These are phyloP conservation scores for Cepaea hortensis DNA, from an alignment of 2,888 invertebrate genomes.

Conservation along the genomic window DNA sequence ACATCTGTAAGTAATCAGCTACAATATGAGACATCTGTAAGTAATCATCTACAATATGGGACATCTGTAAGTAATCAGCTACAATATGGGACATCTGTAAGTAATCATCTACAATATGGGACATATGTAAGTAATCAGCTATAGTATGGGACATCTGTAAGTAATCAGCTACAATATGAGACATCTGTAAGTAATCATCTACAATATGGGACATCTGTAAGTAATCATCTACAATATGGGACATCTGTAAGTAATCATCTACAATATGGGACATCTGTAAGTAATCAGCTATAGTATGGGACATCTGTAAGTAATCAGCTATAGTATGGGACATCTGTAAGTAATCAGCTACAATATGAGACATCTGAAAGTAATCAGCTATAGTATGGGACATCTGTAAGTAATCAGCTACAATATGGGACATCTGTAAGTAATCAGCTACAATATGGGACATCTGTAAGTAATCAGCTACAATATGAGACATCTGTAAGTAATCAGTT, in stretches of 20 bases:
- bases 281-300: conserved; percentile 9
- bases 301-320: no score
- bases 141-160: conserved; percentile 55
- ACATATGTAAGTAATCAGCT: conserved; percentile 20
- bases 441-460: no score
- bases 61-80: no score
- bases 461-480: no score
- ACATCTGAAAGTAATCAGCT: conserved; percentile 20
- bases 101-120: no score
- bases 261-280: conserved; percentile 55
- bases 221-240: no score
- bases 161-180: conserved; percentile 13
- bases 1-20: conserved; percentile 25
- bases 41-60: conserved; percentile 12
- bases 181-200: no score
- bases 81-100: no score
- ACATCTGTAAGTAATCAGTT: conserved; percentile 23
- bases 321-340: no score
- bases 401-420: conserved; percentile 17
- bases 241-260: conserved; percentile 25
- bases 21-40: conserved; percentile 55
- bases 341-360: no score
- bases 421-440: no score
- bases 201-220: no score
- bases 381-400: conserved; percentile 55